Conservation (phyloP, 2,888 invertebrate species). For the Rhagophthalmus giganteus region DNA sequence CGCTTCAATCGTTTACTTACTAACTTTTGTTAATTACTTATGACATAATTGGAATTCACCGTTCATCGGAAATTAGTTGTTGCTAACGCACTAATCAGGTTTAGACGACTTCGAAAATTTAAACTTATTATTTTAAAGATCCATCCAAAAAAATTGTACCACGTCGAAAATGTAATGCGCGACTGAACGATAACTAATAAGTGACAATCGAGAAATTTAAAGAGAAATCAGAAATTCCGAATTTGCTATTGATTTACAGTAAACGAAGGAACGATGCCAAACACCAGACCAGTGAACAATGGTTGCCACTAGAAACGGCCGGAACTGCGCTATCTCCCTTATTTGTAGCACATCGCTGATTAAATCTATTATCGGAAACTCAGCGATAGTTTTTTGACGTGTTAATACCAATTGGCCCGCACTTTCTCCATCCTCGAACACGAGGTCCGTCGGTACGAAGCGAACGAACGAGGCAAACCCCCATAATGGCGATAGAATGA, state of each 20-base stretch:
- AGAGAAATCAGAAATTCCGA: constrained; percentile 6
- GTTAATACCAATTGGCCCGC: constrained; percentile 14
- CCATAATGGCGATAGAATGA: constrained; percentile 14
- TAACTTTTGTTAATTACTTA: constrained; percentile 5
- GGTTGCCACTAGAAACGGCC: constrained; percentile 23
- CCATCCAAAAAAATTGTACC: no score
- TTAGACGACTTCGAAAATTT: no score
- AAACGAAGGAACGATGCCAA: constrained; percentile 17
- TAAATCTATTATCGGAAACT: constrained; percentile 19
- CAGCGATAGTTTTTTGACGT: constrained; percentile 21
- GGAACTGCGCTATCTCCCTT: constrained; percentile 21
- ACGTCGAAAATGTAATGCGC: no score
- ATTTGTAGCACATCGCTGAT: constrained; percentile 19
- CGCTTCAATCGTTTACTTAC: constrained; percentile 8
- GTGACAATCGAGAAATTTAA: no score
- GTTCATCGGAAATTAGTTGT: no score
- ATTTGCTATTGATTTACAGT: constrained; percentile 25
- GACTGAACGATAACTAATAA: no score
- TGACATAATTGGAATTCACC: constrained; percentile 8
- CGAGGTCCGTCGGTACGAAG: constrained; percentile 13
- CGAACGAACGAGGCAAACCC: constrained; percentile 17
- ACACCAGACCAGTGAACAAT: constrained; percentile 21
- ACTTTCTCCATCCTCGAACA: constrained; percentile 17
- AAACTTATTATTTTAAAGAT: no score
- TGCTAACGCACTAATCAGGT: no score